These are phyloP conservation scores for Orius insidiosus DNA, from an alignment of 1,140 invertebrate species.

Conservation along the genomic window DNA sequence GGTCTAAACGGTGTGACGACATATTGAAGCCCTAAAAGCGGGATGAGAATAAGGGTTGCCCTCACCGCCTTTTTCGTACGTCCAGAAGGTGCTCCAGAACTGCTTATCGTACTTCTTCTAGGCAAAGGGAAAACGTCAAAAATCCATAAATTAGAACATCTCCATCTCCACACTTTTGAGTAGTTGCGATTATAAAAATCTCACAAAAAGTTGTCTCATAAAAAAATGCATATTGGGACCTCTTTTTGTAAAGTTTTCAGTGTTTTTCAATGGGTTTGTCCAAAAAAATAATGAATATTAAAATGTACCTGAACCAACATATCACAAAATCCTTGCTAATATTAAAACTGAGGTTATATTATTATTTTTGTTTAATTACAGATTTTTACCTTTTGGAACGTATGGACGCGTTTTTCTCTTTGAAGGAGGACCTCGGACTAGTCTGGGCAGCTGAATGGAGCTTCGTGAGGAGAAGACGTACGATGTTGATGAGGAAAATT, in stretches of 20 bases:
- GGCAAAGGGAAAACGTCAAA: neutral
- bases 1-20: constrained; percentile 77
- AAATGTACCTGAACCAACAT: no score
- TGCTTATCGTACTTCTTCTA: constrained; percentile 7
- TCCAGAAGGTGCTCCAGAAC: constrained; percentile 11
- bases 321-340: neutral
- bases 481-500: constrained; percentile 58
- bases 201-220: no score
- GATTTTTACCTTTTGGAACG: constrained; percentile 19
- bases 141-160: no score
- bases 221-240: no score
- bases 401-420: constrained; percentile 18
- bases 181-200: no score
- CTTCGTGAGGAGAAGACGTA: constrained; percentile 52
- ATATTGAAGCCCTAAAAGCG: constrained; percentile 67
- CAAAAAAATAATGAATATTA: no score
- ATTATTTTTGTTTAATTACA: no score
- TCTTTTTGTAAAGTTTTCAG: no score
- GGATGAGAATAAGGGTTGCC: constrained; percentile 62
- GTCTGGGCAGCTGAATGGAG: constrained; percentile 48
- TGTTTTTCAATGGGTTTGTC: no score
- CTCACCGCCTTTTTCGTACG: constrained; percentile 29
- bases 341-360: neutral
- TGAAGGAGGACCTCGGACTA: constrained; percentile 26
- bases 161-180: no score